Evolutionary conservation across 1,140 invertebrate species (phyloP).

Genomic region (Drosophila kepulauana): DNA sequence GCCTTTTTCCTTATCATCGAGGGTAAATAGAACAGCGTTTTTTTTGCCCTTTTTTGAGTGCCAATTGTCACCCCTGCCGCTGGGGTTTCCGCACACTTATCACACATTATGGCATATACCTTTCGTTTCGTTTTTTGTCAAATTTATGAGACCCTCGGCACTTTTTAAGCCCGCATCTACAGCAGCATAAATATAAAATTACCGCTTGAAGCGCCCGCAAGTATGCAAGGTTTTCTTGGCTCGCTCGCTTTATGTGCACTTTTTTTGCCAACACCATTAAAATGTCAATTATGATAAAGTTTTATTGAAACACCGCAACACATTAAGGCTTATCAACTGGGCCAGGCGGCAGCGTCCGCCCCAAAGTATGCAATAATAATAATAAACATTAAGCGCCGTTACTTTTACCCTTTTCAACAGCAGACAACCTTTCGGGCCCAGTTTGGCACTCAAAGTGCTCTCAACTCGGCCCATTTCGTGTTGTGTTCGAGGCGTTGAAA

Average conservation of each 20-base stretch:
- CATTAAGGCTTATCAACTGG: constrained; percentile 75
- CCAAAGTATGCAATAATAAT: constrained; percentile 76
- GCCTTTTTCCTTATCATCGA: not conserved
- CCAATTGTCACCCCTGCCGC: not conserved
- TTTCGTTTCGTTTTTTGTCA: constrained; percentile 46
- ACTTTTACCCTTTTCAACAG: constrained; percentile 70
- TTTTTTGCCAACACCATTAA: constrained; percentile 68
- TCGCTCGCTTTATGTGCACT: constrained; percentile 9
- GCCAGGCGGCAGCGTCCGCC: constrained; percentile 38
- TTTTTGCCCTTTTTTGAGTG: not conserved
- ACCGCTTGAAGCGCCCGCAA: constrained; percentile 37
- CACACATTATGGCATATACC: constrained; percentile 65
- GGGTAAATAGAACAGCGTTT: not conserved
- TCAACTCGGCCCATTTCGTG: constrained; percentile 49
- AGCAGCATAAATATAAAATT: constrained; percentile 76
- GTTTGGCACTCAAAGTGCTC: constrained; percentile 1
- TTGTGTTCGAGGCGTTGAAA: constrained; percentile 67
- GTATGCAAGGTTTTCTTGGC: constrained; percentile 43
- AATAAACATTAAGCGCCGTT: constrained; percentile 74
- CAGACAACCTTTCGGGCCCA: constrained; percentile 26
- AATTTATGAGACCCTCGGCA: constrained; percentile 55
- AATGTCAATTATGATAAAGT: constrained; percentile 84
- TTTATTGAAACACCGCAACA: constrained; percentile 78
- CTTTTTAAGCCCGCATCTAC: constrained; percentile 52
- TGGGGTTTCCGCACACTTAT: constrained; percentile 51